Evolutionary conservation across 2,888 invertebrate genomes (phyloP).

Genomic region (Sminthurides aquaticus): DNA sequence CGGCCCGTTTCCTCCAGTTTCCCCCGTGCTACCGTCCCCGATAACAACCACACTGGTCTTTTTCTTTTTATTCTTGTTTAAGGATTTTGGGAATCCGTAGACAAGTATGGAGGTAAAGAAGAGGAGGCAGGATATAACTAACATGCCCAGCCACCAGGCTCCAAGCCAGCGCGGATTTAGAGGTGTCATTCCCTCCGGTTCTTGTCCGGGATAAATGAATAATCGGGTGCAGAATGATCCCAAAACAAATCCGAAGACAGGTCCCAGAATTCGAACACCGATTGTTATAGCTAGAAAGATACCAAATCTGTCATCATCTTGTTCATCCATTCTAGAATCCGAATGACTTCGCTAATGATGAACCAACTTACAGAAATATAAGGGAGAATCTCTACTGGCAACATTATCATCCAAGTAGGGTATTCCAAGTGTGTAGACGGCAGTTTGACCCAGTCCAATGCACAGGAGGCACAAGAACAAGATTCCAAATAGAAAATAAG

Average conservation of each 20-base stretch:
- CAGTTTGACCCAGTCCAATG: slow-evolving; percentile 86
- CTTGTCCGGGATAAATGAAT: slow-evolving; percentile 75
- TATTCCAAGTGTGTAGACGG: slow-evolving; percentile 83
- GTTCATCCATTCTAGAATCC: not conserved
- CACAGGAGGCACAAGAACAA: slow-evolving; percentile 80
- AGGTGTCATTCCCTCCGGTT: slow-evolving; percentile 48
- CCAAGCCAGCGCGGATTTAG: slow-evolving; percentile 47
- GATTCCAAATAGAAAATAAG: slow-evolving; percentile 65
- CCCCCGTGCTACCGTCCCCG: not conserved
- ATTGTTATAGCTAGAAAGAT: slow-evolving; percentile 70
- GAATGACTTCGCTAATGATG: not conserved
- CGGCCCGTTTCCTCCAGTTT: not conserved
- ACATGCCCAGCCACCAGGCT: slow-evolving; percentile 93
- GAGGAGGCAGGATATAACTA: slow-evolving; percentile 74
- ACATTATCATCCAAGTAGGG: slow-evolving; percentile 92
- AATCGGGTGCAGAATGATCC: slow-evolving; percentile 81
- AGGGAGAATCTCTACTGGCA: slow-evolving; percentile 79
- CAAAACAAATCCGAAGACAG: slow-evolving; percentile 80
- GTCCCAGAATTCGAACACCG: slow-evolving; percentile 81
- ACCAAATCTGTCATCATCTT: slow-evolving; percentile 7
- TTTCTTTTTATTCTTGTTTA: slow-evolving; percentile 46
- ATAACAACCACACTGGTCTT: not conserved
- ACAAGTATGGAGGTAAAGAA: slow-evolving; percentile 76
- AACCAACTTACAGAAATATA: slow-evolving; percentile 73
- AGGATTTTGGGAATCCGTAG: slow-evolving; percentile 80